These are phyloP conservation scores for Habropoda laboriosa DNA, from an alignment of 1,140 invertebrate genomes.

Conservation along the genomic window DNA sequence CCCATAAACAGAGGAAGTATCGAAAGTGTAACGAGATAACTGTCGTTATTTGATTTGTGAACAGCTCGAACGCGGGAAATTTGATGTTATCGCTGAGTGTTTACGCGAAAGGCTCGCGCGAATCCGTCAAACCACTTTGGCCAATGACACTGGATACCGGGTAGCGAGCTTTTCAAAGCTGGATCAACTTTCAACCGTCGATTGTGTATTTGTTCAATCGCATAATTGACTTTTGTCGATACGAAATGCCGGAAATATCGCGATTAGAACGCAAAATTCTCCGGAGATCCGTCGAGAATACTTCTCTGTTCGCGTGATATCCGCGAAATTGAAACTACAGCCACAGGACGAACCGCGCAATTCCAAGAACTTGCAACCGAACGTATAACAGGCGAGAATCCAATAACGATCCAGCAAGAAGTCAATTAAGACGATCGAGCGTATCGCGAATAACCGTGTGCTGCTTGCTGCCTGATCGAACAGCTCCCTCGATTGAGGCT, in stretches of 20 bases:
- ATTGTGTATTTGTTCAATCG: no score
- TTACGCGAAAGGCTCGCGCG: not conserved
- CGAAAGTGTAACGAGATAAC: slow-evolving; percentile 34
- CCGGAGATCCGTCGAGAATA: not conserved
- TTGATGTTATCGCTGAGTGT: slow-evolving; percentile 12
- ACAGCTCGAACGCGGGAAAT: not conserved
- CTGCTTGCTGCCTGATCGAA: slow-evolving; percentile 7
- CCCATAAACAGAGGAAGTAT: slow-evolving; percentile 30
- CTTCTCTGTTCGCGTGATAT: not conserved
- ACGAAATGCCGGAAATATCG: not conserved
- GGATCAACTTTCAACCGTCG: slow-evolving; percentile 30
- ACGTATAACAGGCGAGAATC: not conserved
- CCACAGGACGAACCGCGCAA: slow-evolving; percentile 8
- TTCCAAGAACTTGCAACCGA: slow-evolving; percentile 1
- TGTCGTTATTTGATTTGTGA: slow-evolving; percentile 26
- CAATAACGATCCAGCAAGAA: slow-evolving; percentile 8
- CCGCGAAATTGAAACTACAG: not conserved
- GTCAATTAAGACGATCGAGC: slow-evolving; percentile 38
- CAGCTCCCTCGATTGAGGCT: not conserved
- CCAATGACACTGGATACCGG: not conserved
- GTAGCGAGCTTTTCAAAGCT: slow-evolving; percentile 18
- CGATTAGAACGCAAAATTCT: not conserved
- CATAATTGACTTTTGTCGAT: no score
- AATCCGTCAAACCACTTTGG: slow-evolving; percentile 18
- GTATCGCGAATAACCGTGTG: slow-evolving; percentile 21